Percentiles rank a stretch among this genome's conserved stretches.
These are phyloP conservation scores for Spea bombifrons DNA, from an alignment of 2,113 vertebrate species.

Conservation along the genomic window DNA sequence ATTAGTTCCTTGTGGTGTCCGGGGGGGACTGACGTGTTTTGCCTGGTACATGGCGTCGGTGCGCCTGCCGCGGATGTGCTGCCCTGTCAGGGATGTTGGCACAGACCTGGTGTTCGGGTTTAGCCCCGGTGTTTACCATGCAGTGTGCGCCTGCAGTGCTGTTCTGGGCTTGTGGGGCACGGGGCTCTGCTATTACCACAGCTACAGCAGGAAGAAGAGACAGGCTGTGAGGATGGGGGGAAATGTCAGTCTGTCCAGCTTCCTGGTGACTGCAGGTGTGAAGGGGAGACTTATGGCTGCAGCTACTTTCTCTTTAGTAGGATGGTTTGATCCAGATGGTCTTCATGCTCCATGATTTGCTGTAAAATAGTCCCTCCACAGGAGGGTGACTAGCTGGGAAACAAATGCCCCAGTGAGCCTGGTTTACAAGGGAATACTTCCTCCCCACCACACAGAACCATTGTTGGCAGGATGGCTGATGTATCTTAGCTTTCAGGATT, in stretches of 20 bases:
- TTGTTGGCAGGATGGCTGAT: too few relatives aligned
- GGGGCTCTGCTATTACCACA: conserved; percentile 5
- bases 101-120: conserved; percentile 14
- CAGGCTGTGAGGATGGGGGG: neutral
- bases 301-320: too few relatives aligned
- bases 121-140: neutral
- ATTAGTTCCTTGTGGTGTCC: too few relatives aligned
- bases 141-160: conserved; percentile 7
- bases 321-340: too few relatives aligned
- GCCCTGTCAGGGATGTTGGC: neutral
- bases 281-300: neutral
- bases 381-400: too few relatives aligned
- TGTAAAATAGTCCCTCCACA: too few relatives aligned
- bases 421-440: too few relatives aligned
- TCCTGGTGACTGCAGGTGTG: conserved; percentile 25
- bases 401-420: too few relatives aligned
- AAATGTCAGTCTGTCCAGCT: neutral
- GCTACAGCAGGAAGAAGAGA: neutral
- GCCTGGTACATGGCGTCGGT: conserved; percentile 20
- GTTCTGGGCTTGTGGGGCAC: neutral
- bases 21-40: neutral
- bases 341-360: too few relatives aligned
- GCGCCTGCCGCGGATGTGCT: conserved; percentile 16
- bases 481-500: too few relatives aligned
- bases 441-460: too few relatives aligned